Evolutionary conservation across 2,888 invertebrate genomes (phyloP), one percentile per base, ranked within the genome.

Genomic region (Leucophora obtusa): DNA sequence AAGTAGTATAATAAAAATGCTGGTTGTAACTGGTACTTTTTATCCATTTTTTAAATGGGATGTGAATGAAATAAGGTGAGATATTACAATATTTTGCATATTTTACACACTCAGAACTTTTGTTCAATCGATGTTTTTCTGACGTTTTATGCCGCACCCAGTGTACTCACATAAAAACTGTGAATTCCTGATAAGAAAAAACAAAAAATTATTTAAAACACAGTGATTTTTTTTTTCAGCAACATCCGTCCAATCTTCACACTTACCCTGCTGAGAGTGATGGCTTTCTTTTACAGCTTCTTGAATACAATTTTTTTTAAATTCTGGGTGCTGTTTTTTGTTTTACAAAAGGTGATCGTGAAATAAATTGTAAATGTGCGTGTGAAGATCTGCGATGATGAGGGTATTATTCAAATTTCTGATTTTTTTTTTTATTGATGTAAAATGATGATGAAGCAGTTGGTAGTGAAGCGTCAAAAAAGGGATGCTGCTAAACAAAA

Each of bases 351-450:
- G 21, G 51, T 24, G 51, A 53, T 60, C 28, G 50, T 62, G 56
- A 68, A 18, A 43, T 28, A 69, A 70, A 69, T 56, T 71, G 56
- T 69, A 80, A 81, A 66, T 70, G 73, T 81, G 81, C 77, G 81
- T 81, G 81, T 70, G 73, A 81, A 77, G 81, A 77, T 77, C 51
- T 65, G 73, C 70, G 81, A 77, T 81, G 81, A 81, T 81, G 81
- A 81, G 81, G 81, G 81, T 70, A 62, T 77, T 81, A 81, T 77
- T 81, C 51, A 81, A 81, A 81, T 81, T 81, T 77, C 58, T 50
- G 62, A 53, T 21, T 18, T 43, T 70, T 56, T 35, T 66, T 60
- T 51, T 54, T 66, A 62, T 47, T 72, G 72, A 79, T 66, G 50
- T 17, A 47, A 56, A 66, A 62, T 62, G 3, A 4, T 47, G 38